Percentiles rank a stretch among this genome's conserved stretches.
Conservation (phyloP, 53 echinoderm and acorn worm species). For the Actinopyga echinites region DNA sequence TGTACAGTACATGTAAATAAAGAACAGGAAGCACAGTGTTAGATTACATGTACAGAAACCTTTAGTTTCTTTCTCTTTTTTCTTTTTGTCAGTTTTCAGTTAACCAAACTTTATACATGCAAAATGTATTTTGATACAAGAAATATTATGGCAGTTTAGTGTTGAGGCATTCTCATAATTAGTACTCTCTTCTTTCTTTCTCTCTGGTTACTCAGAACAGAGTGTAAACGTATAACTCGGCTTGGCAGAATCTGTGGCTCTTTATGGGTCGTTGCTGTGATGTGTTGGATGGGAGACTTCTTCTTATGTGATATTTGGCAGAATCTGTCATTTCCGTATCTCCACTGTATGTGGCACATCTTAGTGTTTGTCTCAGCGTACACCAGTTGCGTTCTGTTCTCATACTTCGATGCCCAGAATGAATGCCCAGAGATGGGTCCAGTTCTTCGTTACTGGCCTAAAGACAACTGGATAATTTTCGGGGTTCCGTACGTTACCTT, state of each 20-base stretch:
- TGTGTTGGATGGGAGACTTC: slow-evolving; percentile 82
- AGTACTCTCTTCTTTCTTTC: not conserved
- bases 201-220: slow-evolving; percentile 46
- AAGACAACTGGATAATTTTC: slow-evolving; percentile 76
- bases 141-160: no score
- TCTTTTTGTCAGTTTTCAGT: no score
- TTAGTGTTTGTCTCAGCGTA: slow-evolving; percentile 86
- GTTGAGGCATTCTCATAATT: no score
- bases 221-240: slow-evolving; percentile 68
- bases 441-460: slow-evolving; percentile 88
- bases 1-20: no score
- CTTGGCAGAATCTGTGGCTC: slow-evolving; percentile 67
- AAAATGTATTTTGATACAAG: no score
- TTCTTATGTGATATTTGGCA: slow-evolving; percentile 90
- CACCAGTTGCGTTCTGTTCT: slow-evolving; percentile 83
- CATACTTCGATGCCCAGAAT: slow-evolving; percentile 98
- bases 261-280: slow-evolving; percentile 71
- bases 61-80: no score
- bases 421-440: slow-evolving; percentile 97
- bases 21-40: no score
- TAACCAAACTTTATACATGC: no score
- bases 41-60: no score
- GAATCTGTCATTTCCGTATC: slow-evolving; percentile 82
- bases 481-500: slow-evolving; percentile 91
- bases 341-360: slow-evolving; percentile 99